Percentiles rank a stretch among this genome's conserved stretches.
Evolutionary conservation across 1,140 invertebrate genomes (phyloP).

Genomic region (Drosophila seguyi): DNA sequence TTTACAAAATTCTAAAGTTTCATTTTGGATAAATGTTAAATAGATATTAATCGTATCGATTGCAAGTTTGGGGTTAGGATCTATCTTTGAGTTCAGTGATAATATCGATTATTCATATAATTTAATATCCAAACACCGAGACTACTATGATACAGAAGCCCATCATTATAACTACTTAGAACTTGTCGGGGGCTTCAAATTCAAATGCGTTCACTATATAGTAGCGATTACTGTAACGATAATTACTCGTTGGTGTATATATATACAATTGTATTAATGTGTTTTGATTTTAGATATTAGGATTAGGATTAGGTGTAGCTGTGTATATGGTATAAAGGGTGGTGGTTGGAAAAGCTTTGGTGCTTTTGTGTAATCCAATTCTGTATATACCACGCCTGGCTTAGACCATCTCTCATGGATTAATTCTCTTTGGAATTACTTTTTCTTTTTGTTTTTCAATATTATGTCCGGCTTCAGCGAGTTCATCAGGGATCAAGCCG

Average conservation of each 20-base stretch:
- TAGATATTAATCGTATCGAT: constrained; percentile 44
- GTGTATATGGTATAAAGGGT: constrained; percentile 56
- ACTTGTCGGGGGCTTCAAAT: constrained; percentile 29
- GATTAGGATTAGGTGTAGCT: constrained; percentile 39
- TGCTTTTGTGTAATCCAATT: constrained; percentile 76
- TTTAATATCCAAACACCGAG: constrained; percentile 52
- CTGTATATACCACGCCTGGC: constrained; percentile 39
- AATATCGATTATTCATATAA: constrained; percentile 46
- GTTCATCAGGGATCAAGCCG: constrained; percentile 86
- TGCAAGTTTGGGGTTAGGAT: constrained; percentile 33
- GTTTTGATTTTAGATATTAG: constrained; percentile 56
- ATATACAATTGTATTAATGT: constrained; percentile 72
- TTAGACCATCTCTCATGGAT: constrained; percentile 45
- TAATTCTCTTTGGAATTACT: constrained; percentile 79
- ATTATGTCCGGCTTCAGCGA: constrained; percentile 71
- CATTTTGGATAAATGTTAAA: constrained; percentile 28
- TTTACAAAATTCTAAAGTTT: constrained; percentile 47
- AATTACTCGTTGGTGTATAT: constrained; percentile 63
- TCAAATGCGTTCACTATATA: constrained; percentile 48
- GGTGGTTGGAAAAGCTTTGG: constrained; percentile 77
- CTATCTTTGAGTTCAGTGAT: constrained; percentile 41
- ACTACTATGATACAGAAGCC: constrained; percentile 44
- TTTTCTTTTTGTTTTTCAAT: constrained; percentile 82
- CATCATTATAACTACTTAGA: constrained; percentile 24
- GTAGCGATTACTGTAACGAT: constrained; percentile 43